A percentile compares a stretch with the other conserved stretches of the same genome.
phyloP scores from a whole-genome alignment of 2,113 vertebrate species.

The Carettochelys insculpta region DNA sequence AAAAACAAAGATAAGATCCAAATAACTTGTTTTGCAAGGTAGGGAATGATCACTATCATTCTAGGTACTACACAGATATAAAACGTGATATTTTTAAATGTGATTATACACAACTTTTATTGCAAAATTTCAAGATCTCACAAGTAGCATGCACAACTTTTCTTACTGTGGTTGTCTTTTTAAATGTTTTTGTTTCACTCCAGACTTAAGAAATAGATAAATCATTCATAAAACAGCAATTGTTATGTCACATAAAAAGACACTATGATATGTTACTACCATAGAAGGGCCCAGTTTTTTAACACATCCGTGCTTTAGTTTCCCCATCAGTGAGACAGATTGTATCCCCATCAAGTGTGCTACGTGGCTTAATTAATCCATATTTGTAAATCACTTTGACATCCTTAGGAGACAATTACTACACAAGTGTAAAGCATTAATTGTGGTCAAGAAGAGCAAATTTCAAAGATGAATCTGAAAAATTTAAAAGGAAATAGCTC shows the following conservation, averaged over 20 bases:
- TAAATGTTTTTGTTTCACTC: background rate
- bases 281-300: background rate
- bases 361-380: background rate
- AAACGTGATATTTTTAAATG: background rate
- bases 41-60: background rate
- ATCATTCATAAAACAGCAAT: background rate
- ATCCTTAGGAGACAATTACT: background rate
- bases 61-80: background rate
- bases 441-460: background rate
- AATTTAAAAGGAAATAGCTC: background rate
- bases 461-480: fast-evolving
- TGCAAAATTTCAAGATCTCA: background rate
- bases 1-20: background rate
- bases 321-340: background rate
- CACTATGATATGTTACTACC: background rate
- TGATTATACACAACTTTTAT: background rate
- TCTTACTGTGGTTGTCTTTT: fast-evolving
- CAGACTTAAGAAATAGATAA: background rate
- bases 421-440: fast-evolving
- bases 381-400: background rate
- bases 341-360: fast-evolving
- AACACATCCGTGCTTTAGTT: fast-evolving
- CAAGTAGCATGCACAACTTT: background rate
- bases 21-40: background rate
- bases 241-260: background rate